Base-by-base conservation (phyloP, 2,113 vertebrate genomes). In the Stigmatopora argus region DNA sequence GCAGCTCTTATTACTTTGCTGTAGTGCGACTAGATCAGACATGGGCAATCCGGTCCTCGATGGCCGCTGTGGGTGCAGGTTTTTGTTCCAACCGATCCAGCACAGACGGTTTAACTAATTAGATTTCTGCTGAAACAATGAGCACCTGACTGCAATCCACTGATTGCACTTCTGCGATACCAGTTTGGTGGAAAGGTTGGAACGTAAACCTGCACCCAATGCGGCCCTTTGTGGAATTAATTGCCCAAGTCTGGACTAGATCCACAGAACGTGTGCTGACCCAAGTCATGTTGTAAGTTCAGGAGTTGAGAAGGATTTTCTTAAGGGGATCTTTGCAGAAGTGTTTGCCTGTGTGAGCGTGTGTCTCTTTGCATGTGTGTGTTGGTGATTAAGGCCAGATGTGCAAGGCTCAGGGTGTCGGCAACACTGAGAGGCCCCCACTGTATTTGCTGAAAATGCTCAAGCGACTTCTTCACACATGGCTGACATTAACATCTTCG, bases 261-360 rank as follows among this genome's bases (percentile, higher is more conserved):
- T 64, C 34, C 78, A 82, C 81, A 79, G 73, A 70, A 83, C 70
- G 71, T 71, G 81, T 74, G 82, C 72, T 90, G 87, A 90, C 86
- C 84, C 83, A 70, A 74, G 85, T 88, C 82, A 85, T 90, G 88
- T 91, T 86, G 87, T 87, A 92, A 91, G 90, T 92, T 91, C 87
- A 90, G 84, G 75, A 91, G 90, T 91, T 92, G 87, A 90, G 88
- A 84, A 74, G 86, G 86, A 85, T 88, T 90, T 89, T 86, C 75
- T 85, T 77, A 59, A 71, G 82, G 74, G 69, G 82, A 64, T 81
- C 80, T 82, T 72, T 81, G 78, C 76, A 69, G 64, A 78, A 79
- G 85, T 83, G 83, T 85, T 81, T 79, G 81, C 64, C 77, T 72
- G 69, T 71, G 78, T 79, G 81, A 72, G 78, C 78, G 64, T 73